Evolutionary conservation across 2,888 invertebrate species (phyloP), one percentile per base, ranked within the genome.

Genomic region (Xanthia icteritia): DNA sequence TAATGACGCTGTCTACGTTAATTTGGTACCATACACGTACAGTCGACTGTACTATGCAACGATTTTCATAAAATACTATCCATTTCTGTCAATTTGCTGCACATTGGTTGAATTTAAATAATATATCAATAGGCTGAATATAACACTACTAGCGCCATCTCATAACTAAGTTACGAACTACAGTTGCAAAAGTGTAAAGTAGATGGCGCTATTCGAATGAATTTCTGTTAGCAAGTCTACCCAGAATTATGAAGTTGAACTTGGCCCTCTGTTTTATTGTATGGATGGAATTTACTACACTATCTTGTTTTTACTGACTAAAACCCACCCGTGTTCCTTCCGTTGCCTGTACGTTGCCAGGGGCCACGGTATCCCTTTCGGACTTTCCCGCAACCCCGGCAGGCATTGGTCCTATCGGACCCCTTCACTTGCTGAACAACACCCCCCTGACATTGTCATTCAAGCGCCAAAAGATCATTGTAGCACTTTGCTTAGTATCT

Each of bases 151-250:
- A 76, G 27, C 72, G 82, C 60, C 31, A 60, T 60, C 60, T 60
- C 60, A 0, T 60, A 60, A 5, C 4, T 11, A 15, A 5, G 9
- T 36, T 17, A 9, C 0, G 20, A 73, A 76, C 58, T 67, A 54
- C 1, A n/a, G 42, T 54, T 3, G 5, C 31, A 68, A 15, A n/a
- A n/a, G 11, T 11, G n/a, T 0, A 23, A 64, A 36, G 23, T 73
- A 85, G 72, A 75, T 85, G 68, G 75, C 65, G 64, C 60, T 61
- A 23, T 45, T 8, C 6, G 20, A 45, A 17, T 0, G 9, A n/a
- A 42, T n/a, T 54, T n/a, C n/a, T 23, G 39, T n/a, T n/a, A 13
- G n/a, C n/a, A 36, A 39, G 27, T 71, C 36, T n/a, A 69, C 6
- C 5, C 39, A 23, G 9, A 8, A 69, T 15, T 69, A 23, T 1